A percentile compares a stretch with the other conserved stretches of the same genome.
Conservation (phyloP, 2,113 vertebrate species). For the Podarcis cretensis region DNA sequence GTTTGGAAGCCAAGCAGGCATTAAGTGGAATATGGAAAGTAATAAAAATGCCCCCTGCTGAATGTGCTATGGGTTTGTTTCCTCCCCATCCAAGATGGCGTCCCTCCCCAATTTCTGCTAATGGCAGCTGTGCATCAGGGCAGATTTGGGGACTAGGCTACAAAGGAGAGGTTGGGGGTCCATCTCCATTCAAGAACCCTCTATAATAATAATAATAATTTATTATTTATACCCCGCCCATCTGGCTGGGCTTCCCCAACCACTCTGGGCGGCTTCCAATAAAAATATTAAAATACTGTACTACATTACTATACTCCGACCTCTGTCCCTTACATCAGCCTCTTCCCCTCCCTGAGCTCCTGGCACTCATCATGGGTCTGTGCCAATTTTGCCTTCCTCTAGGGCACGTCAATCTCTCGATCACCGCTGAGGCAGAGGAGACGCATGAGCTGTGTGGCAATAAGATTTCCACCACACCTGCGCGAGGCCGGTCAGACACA, state of each 20-base stretch:
- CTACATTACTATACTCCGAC: too few species aligned
- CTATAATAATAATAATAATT: too few species aligned
- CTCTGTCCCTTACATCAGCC: too few species aligned
- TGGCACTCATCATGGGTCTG: background rate
- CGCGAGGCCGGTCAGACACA: conserved; percentile 51
- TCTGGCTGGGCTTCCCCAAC: too few species aligned
- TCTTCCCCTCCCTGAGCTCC: fast-evolving
- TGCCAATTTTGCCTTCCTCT: background rate
- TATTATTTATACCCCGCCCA: too few species aligned
- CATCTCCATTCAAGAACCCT: background rate
- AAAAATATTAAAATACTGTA: too few species aligned
- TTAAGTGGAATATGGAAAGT: background rate
- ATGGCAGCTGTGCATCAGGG: background rate
- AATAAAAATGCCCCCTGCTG: background rate
- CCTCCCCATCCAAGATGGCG: background rate
- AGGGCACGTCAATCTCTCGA: conserved; percentile 60
- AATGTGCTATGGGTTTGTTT: background rate
- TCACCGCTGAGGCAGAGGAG: conserved; percentile 57
- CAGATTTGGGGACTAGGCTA: background rate
- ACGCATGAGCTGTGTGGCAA: conserved; percentile 49
- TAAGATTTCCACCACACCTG: conserved; percentile 51
- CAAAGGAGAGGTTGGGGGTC: too few species aligned
- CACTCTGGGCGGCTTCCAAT: too few species aligned
- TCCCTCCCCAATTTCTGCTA: background rate
- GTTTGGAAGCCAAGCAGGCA: fast-evolving